Evolutionary conservation across 1,140 invertebrate genomes (phyloP).

Genomic region (Aphelinus atriplicis): DNA sequence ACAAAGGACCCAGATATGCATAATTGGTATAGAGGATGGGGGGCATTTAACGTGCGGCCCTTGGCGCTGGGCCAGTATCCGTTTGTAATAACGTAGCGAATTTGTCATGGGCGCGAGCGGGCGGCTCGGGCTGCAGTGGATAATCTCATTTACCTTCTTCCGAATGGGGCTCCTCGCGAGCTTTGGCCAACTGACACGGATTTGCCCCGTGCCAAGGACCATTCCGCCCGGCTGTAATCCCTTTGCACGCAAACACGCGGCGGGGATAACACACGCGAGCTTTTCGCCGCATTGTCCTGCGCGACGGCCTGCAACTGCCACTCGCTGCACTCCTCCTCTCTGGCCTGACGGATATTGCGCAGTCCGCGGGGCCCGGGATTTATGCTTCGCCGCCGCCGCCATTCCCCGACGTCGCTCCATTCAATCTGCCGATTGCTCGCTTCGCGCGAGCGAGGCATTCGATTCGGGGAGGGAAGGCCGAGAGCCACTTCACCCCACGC

Average conservation of each 20-base stretch:
- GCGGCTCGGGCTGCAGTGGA: constrained; percentile 42
- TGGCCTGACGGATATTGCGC: neutral
- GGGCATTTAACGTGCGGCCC: constrained; percentile 55
- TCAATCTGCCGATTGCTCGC: no score
- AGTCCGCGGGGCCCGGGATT: neutral
- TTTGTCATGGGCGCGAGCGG: constrained; percentile 51
- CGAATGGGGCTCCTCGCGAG: constrained; percentile 37
- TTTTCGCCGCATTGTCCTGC: neutral
- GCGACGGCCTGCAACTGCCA: neutral
- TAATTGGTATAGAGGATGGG: constrained; percentile 30
- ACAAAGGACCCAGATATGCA: no score
- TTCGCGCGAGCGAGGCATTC: no score
- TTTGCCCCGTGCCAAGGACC: constrained; percentile 59
- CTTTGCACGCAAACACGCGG: constrained; percentile 17
- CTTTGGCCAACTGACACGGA: constrained; percentile 51
- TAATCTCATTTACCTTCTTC: constrained; percentile 56
- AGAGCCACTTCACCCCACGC: no score
- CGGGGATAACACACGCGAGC: neutral
- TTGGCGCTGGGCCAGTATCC: constrained; percentile 58
- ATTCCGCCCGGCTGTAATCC: constrained; percentile 49
- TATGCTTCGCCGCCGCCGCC: neutral
- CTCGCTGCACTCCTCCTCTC: neutral
- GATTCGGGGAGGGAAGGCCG: no score
- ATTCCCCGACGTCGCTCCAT: no score
- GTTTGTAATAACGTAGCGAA: constrained; percentile 61